Evolutionary conservation across 2,797 vertebrate genomes (phyloP).

Genomic region (Setipinna tenuifilis): DNA sequence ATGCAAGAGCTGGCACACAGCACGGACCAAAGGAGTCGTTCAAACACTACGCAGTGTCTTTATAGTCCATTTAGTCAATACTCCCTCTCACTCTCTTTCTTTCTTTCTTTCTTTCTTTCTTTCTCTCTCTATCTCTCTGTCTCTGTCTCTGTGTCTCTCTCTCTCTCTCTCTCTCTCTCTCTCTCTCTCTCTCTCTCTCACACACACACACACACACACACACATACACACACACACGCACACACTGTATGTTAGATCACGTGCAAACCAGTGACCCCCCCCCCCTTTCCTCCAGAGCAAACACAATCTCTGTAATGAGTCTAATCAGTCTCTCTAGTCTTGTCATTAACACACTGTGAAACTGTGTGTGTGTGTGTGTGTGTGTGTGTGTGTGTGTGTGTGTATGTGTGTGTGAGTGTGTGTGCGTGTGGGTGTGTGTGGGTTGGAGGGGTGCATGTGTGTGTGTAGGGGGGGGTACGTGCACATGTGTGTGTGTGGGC

Average conservation of each 20-base stretch:
- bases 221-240: neutral
- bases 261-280: neutral
- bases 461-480: no score
- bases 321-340: constrained; percentile 20
- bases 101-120: no score
- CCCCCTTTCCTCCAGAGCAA: neutral
- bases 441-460: neutral
- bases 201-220: neutral
- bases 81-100: no score
- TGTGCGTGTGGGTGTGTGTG: neutral
- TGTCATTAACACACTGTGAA: constrained; percentile 11
- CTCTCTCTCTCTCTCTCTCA: no score
- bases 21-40: no score
- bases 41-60: no score
- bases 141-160: no score
- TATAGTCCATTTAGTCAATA: no score
- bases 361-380: constrained; percentile 11
- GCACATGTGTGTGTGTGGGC: neutral
- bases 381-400: neutral
- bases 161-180: no score
- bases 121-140: no score
- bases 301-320: constrained; percentile 16
- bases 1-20: no score
- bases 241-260: neutral
- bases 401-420: neutral